These are phyloP conservation scores for Corythornis vintsioides DNA, from an alignment of 2,113 vertebrate species.

Conservation along the genomic window DNA sequence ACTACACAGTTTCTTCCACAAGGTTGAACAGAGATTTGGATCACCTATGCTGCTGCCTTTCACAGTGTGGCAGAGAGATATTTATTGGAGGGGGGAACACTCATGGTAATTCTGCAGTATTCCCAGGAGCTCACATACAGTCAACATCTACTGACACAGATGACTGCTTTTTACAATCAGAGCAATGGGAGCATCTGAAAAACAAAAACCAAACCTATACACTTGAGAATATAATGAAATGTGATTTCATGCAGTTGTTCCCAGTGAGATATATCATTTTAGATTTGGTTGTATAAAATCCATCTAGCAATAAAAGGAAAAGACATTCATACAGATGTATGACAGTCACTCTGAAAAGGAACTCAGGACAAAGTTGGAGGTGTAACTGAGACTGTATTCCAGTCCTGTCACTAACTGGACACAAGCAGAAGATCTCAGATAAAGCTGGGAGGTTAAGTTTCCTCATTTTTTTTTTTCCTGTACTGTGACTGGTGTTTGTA, in stretches of 20 bases:
- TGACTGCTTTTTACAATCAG: not conserved
- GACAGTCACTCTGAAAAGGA: not conserved
- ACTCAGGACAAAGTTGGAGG: not conserved
- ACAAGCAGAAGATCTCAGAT: not conserved
- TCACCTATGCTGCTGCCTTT: not conserved
- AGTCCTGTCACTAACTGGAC: not conserved
- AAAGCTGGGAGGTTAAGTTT: not conserved
- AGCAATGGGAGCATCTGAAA: not conserved
- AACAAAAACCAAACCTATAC: not conserved
- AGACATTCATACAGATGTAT: not conserved
- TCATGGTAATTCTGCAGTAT: not conserved
- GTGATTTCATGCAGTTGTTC: not conserved
- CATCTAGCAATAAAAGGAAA: not conserved
- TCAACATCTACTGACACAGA: not conserved
- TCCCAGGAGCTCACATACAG: not conserved
- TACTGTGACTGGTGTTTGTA: not conserved
- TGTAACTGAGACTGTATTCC: not conserved
- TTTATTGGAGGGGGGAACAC: not conserved
- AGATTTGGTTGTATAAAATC: not conserved
- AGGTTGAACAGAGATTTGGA: not conserved
- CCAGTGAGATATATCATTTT: not conserved
- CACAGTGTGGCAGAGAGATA: not conserved
- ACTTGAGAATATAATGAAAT: not conserved
- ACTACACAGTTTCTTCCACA: not conserved
- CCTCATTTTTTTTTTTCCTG: not conserved